phyloP scores from a whole-genome alignment of 2,113 vertebrate genomes.

The Phodopus roborovskii region DNA sequence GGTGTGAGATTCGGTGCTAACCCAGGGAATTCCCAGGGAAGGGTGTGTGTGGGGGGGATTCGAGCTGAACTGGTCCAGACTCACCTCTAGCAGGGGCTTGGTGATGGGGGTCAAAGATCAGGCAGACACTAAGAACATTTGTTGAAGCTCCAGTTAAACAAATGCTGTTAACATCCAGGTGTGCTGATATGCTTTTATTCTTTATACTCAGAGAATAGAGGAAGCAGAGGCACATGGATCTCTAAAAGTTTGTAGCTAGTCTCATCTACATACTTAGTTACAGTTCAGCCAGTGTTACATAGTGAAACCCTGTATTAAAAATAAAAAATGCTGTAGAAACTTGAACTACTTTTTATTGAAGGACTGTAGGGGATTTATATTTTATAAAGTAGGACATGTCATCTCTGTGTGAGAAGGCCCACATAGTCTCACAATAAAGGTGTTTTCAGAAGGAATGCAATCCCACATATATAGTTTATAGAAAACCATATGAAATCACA shows the following conservation, averaged over 20 bases:
- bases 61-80: too few relatives aligned
- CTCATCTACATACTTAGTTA: background rate
- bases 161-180: background rate
- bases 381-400: background rate
- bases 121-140: background rate
- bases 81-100: too few relatives aligned
- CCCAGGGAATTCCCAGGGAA: too few relatives aligned
- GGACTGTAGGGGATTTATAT: slow-evolving; percentile 38
- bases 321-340: background rate
- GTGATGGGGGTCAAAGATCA: too few relatives aligned
- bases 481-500: background rate
- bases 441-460: background rate
- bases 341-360: slow-evolving; percentile 42
- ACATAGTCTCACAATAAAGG: background rate
- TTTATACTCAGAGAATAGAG: too few relatives aligned
- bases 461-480: background rate
- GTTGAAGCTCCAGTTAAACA: background rate
- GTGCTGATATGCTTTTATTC: background rate
- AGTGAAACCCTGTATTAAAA: background rate
- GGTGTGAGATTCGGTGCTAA: too few relatives aligned
- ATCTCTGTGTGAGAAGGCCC: background rate
- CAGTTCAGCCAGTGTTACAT: background rate
- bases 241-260: background rate
- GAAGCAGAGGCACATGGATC: background rate
- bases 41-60: too few relatives aligned